Conservation (phyloP, 92 coral and sea anemone species). For the Parazoanthus darwini region DNA sequence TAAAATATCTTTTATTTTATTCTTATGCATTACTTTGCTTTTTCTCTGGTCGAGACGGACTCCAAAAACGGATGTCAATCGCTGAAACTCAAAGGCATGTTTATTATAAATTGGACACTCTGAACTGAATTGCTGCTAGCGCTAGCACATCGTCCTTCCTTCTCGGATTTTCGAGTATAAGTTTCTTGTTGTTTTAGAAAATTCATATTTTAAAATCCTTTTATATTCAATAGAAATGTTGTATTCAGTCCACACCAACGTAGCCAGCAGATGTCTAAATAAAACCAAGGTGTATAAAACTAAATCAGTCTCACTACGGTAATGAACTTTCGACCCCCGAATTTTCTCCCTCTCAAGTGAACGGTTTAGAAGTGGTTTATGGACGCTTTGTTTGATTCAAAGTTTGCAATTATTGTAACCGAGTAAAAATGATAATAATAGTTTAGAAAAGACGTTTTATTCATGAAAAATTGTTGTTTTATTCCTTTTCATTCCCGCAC, state of each 20-base stretch:
- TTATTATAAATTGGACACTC: neutral
- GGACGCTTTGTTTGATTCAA: neutral
- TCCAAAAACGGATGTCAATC: neutral
- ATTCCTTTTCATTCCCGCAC: neutral
- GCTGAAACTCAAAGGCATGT: neutral
- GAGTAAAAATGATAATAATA: neutral
- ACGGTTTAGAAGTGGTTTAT: neutral
- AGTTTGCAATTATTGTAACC: neutral
- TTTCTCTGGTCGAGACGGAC: neutral
- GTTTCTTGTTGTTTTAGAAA: neutral
- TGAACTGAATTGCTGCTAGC: neutral
- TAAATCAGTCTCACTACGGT: constrained; percentile 16
- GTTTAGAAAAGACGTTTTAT: neutral
- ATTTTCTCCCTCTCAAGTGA: constrained; percentile 11
- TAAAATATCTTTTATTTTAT: neutral
- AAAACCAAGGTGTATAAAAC: neutral
- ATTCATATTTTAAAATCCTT: neutral
- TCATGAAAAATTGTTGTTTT: neutral
- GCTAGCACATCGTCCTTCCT: neutral
- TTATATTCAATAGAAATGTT: neutral
- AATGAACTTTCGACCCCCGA: constrained; percentile 44
- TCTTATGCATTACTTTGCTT: neutral
- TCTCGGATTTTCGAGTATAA: neutral
- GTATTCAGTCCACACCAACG: neutral
- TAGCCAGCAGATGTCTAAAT: neutral